Conservation (phyloP, 2,113 vertebrate species). For the Prunella fulvescens region DNA sequence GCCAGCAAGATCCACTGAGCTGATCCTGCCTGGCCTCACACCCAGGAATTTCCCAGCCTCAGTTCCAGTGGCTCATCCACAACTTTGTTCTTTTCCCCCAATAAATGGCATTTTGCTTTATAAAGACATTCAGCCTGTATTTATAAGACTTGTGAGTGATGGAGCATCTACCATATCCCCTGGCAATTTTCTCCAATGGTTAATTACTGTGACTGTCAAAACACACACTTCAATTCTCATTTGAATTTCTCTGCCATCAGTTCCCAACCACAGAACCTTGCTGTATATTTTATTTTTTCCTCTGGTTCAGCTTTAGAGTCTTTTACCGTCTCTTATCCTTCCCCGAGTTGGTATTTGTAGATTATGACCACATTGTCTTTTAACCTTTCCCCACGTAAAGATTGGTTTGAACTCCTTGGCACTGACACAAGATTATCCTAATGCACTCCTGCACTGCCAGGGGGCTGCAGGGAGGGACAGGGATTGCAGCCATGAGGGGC, state of each 20-base stretch:
- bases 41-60: neutral
- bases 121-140: slow-evolving; percentile 18
- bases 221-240: slow-evolving; percentile 40
- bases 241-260: slow-evolving; percentile 20
- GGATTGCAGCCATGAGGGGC: neutral
- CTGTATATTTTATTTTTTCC: neutral
- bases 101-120: neutral
- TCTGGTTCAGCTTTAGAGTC: neutral
- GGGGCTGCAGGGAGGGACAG: neutral
- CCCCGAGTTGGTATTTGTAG: neutral
- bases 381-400: slow-evolving; percentile 22
- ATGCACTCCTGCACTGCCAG: neutral
- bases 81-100: neutral
- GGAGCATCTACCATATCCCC: slow-evolving; percentile 19
- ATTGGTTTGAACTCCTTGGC: slow-evolving; percentile 8
- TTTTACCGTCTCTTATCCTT: neutral
- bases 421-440: neutral
- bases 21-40: neutral
- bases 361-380: slow-evolving; percentile 18
- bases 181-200: slow-evolving; percentile 36
- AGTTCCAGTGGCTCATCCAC: neutral
- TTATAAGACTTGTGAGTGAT: slow-evolving; percentile 34
- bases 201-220: slow-evolving; percentile 56
- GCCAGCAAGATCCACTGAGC: neutral
- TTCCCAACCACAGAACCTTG: neutral